Base-by-base conservation (phyloP, 2,797 vertebrate species). In the Scarus forsteni region DNA sequence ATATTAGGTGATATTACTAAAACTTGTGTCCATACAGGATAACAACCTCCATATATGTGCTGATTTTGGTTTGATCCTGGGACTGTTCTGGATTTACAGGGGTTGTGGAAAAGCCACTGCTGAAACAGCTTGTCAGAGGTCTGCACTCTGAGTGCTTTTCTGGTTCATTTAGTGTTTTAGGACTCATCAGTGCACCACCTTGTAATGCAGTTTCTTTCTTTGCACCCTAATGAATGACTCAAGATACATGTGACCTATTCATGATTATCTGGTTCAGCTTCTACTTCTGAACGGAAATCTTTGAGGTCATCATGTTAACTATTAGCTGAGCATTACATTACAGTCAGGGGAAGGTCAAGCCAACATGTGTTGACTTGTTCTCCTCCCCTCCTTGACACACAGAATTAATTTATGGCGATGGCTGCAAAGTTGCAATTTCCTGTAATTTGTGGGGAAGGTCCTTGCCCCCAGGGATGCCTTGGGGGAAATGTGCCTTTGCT, bases 401-500 rank as follows among this genome's bases (percentile, higher is more conserved):
- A 54, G n/a, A 83, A 70, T 58, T 68, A 70, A 81, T 81, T 78
- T 53, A 74, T 38, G 15, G 64, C 65, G 70, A 84, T 66, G 65
- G 81, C 69, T 79, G 63, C 80, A 80, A 82, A 83, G 75, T 79
- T 86, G 77, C 67, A 79, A 79, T 88, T 86, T 89, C 76, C 75
- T 83, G 73, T 73, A 56, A 82, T 82, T 84, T 75, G n/a, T 59
- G 11, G 46, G 53, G 27, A 76, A 59, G 49, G 68, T 45, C 70
- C 48, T 42, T 36, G 57, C 62, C 73, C 48, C 59, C n/a, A 8
- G 9, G 51, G 14, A 59, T 48, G 66, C 50, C 56, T 16, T 13
- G 42, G 55, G 43, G 75, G 51, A 67, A 55, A 34, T 55, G 55
- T 48, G 60, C 36, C 11, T n/a, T 43, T 36, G 35, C 62, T 66